Conservation (phyloP, 2,888 invertebrate species). For the Drosophila robusta region DNA sequence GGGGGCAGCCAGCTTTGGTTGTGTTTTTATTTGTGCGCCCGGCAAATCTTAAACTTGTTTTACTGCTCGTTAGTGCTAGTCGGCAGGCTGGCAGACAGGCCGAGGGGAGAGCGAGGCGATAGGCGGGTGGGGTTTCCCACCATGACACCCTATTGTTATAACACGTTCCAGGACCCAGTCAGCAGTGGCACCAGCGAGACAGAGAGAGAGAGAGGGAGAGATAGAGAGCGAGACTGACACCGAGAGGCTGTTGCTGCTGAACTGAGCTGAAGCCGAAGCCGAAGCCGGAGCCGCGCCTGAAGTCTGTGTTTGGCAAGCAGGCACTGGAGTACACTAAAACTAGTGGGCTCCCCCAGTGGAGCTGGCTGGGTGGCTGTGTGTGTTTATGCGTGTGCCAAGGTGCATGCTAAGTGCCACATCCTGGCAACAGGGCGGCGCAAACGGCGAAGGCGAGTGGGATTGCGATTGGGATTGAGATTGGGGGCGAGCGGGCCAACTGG, state of each 20-base stretch:
- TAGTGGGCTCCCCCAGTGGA: conserved; percentile 32
- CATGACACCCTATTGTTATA: conserved; percentile 76
- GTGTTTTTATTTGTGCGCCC: conserved; percentile 74
- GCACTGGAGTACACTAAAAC: conserved; percentile 60
- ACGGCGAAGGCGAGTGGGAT: background rate
- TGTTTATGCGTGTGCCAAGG: conserved; percentile 66
- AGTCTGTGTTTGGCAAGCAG: conserved; percentile 69
- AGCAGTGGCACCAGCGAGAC: conserved; percentile 14
- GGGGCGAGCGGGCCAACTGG: background rate
- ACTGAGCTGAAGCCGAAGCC: background rate
- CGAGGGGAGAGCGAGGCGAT: background rate
- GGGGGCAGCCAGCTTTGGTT: conserved; percentile 26
- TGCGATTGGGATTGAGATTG: background rate
- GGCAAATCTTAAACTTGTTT: conserved; percentile 80
- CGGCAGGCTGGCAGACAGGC: conserved; percentile 10
- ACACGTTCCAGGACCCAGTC: conserved; percentile 67
- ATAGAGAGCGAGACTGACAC: conserved; percentile 3
- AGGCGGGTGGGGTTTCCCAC: conserved; percentile 21
- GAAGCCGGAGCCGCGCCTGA: conserved; percentile 11
- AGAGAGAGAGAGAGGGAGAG: background rate
- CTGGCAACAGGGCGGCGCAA: conserved; percentile 9
- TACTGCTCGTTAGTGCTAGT: conserved; percentile 80
- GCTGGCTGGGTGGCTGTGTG: conserved; percentile 30
- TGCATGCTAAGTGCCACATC: conserved; percentile 75
- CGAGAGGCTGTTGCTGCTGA: conserved; percentile 22